A percentile compares a stretch with the other conserved stretches of the same genome.
These are phyloP conservation scores for Nasonia oneida DNA, from an alignment of 2,888 invertebrate genomes.

Conservation along the genomic window DNA sequence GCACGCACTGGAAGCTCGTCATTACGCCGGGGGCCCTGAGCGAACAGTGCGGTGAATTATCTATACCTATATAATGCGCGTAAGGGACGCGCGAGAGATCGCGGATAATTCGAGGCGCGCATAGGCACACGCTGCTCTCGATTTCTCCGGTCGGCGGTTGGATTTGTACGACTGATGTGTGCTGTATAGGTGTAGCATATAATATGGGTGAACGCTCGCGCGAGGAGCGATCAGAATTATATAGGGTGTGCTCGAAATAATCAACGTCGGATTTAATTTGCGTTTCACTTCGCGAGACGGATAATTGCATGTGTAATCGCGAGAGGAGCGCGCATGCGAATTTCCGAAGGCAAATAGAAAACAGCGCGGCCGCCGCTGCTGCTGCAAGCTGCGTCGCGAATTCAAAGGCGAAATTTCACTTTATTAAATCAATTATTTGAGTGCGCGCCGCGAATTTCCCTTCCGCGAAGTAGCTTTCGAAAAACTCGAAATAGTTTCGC, in stretches of 20 bases:
- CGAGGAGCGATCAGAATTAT: too few species aligned
- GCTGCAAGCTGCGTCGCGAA: neutral
- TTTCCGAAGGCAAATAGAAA: neutral
- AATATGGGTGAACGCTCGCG: too few species aligned
- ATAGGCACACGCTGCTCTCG: too few species aligned
- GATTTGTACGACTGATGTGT: neutral
- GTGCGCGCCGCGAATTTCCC: neutral
- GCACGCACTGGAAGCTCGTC: too few species aligned
- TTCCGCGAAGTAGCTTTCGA: constrained; percentile 13
- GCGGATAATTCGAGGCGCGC: too few species aligned
- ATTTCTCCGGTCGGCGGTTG: too few species aligned
- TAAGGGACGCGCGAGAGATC: too few species aligned
- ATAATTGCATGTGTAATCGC: neutral
- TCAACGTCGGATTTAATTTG: neutral
- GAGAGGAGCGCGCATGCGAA: neutral
- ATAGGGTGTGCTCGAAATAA: neutral
- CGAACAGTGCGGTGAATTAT: too few species aligned
- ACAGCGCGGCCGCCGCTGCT: neutral
- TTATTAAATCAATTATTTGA: constrained; percentile 11
- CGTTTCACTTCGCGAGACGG: neutral
- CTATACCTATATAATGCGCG: too few species aligned
- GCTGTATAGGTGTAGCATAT: neutral
- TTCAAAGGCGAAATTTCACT: neutral
- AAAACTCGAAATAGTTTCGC: neutral
- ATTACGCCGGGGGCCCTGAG: too few species aligned